Evolutionary conservation across 1,140 invertebrate species (phyloP), one percentile per base, ranked within the genome.

Genomic region (Ips nitidus): DNA sequence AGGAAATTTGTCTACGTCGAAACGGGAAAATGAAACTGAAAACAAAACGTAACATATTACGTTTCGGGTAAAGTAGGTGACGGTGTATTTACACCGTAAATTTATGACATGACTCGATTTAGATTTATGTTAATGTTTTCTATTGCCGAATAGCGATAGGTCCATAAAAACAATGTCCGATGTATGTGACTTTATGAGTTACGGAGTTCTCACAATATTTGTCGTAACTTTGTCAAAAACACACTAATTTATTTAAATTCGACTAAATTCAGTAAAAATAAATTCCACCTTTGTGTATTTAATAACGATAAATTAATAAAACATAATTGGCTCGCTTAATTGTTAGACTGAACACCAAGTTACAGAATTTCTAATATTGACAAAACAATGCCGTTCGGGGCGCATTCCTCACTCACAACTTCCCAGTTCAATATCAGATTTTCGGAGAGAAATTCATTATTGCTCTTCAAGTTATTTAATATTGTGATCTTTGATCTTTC

Each of bases 1-100:
- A 47, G 70, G 56, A 71, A 78, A 79, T 79, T 79, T 79, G 76
- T 79, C 77, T 79, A 67, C 65, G 70, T 70, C 68, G 60, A 64
- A 63, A 64, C 36, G 41, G 6, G 68, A 70, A 71, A 66, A 71
- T 60, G 57, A 65, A 71, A 65, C 69, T 55, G 68, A 71, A 60
- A 65, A 65, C 60, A 66, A 71, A 71, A 56, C 45, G 70, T 62
- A 55, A 66, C 64, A 62, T 42, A 66, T 71, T 58, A 55, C 52
- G 37, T 70, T 70, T 70, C 57, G 41, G 22, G 5, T 53, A 64
- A 68, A 52, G 43, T 60, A 52, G 56, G 56, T 68, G 36, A 37
- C 38, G 64, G 47, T 60, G 66, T 40, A 68, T 59, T 60, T 68
- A 52, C 41, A 52, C 22, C 37, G 39, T 41, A 41, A 68, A 60